Base-by-base conservation (phyloP, 2,113 vertebrate genomes). In the Ochotona princeps region DNA sequence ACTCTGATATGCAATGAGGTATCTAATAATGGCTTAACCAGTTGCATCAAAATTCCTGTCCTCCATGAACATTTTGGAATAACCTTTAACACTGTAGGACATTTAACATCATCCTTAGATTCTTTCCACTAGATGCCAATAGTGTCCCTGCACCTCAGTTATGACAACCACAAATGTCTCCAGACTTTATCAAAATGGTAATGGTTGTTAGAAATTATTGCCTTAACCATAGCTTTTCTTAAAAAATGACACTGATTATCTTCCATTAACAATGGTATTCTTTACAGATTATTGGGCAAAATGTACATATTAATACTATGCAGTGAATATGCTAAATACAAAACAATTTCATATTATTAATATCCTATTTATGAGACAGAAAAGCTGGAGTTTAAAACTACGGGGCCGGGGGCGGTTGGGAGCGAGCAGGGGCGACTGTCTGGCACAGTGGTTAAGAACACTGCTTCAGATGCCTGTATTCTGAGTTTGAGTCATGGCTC, bases 191-290 rank as follows among this genome's bases (percentile, higher is more conserved):
- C 57, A 88, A 57, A 83, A 88, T 72, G n/a, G 54, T 57, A 57
- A 57, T 3, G 54, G 17, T 7, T 47, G 10, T 3, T 89, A 28
- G 87, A 54, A 87, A 89, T 5, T 70, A 73, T 44, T 75, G 61
- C 26, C 92, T 84, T 86, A 65, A 72, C 7, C 66, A 92, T 17
- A 84, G 26, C 47, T 75, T 92, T 94, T 87, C 82, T 76, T 35
- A 61, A 82, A 30, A 94, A 88, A 85, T 49, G 2, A 92, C 44
- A 61, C 32, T 74, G 25, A 76, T 87, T 67, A 25, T 21, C 76
- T 92, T 61, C 87, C 2, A 61, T 12, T 35, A 49, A 25, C 8
- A 90, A 89, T 28, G 60, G 47, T 89, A 66, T 65, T 44, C 44
- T 65, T 75, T 87, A 86, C 2, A 89, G 67, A 20, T 66, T 38